Base-by-base conservation (phyloP, 2,888 invertebrate species). In the Meloe dianella region DNA sequence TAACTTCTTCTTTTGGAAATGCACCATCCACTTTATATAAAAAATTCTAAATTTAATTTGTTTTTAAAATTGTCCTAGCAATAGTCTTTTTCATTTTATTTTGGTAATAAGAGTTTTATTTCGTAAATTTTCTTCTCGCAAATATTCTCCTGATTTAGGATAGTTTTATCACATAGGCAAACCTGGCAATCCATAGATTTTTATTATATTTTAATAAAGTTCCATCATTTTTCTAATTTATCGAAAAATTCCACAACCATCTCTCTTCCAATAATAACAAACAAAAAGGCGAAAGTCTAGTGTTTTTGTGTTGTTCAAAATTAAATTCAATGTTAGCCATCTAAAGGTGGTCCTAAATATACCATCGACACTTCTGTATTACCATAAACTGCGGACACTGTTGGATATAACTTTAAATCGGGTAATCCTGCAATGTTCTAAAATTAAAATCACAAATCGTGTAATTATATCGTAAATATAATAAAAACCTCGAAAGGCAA, bases 331-430 rank as follows among this genome's bases (percentile, higher is more conserved):
- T 84, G 87, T 92, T 91, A 96, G 86, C 97, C 97, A 89, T 97
- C 97, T 80, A 96, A 84, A n/a, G 98, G 98, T 72, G 93, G 92
- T 72, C 98, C 98, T 78, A 97, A 86, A 84, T 99, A 99, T 56
- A 98, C 96, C 97, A 99, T 98, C 41, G 98, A 97, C 51, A 99
- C 97, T 88, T 99, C 98, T 59, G 98, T 98, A 83, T 99, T 98
- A 68, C 98, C 98, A 86, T 98, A 99, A 12, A 99, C 98, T 68
- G 98, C 98, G 60, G 98, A 97, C 62, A 98, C 95, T 68, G 98
- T 94, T 68, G 98, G 98, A 84, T 92, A 99, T 63, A 98, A 87
- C 83, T 91, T 92, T 82, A 95, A 96, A 81, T 94, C 93, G 64
- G 98, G 97, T 83, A 98, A 89, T 76, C 95, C 94, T 94, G 83